Percentiles rank a stretch among this genome's conserved stretches.
Evolutionary conservation across 92 coral and sea anemone genomes (phyloP).

Genomic region (Palythoa grandiflora): DNA sequence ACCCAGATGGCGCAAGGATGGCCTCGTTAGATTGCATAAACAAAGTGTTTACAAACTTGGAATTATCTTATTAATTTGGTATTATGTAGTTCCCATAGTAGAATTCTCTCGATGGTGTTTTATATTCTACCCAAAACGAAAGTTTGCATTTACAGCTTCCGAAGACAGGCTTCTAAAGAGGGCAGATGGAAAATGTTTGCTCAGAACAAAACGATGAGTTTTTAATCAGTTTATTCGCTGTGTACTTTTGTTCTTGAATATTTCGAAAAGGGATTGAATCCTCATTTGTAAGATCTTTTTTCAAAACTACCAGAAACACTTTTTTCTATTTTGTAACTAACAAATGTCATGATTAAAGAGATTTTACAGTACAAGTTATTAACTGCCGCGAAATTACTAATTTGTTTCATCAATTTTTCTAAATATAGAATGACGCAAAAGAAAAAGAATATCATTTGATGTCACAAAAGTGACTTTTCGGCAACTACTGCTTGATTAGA

Average conservation of each 20-base stretch:
- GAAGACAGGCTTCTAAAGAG: conserved; percentile 64
- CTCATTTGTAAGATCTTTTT: neutral
- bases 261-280: conserved; percentile 13
- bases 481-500: conserved; percentile 33
- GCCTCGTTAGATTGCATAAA: conserved; percentile 73
- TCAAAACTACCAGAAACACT: neutral
- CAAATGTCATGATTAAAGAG: neutral
- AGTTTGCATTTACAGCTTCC: conserved; percentile 60
- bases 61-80: conserved; percentile 78
- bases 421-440: conserved; percentile 47
- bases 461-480: conserved; percentile 53
- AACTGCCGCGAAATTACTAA: conserved; percentile 24
- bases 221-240: conserved; percentile 32
- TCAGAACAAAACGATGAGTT: conserved; percentile 49
- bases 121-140: conserved; percentile 54
- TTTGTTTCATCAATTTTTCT: conserved; percentile 45
- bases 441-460: conserved; percentile 41
- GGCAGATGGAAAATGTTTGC: conserved; percentile 71
- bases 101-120: conserved; percentile 42
- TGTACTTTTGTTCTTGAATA: conserved; percentile 44
- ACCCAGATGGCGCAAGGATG: conserved; percentile 88
- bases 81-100: conserved; percentile 59
- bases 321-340: neutral
- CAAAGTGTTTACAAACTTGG: conserved; percentile 86
- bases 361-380: neutral